Conservation (phyloP, 2,888 invertebrate species). For the Cryptocephalus moraei region DNA sequence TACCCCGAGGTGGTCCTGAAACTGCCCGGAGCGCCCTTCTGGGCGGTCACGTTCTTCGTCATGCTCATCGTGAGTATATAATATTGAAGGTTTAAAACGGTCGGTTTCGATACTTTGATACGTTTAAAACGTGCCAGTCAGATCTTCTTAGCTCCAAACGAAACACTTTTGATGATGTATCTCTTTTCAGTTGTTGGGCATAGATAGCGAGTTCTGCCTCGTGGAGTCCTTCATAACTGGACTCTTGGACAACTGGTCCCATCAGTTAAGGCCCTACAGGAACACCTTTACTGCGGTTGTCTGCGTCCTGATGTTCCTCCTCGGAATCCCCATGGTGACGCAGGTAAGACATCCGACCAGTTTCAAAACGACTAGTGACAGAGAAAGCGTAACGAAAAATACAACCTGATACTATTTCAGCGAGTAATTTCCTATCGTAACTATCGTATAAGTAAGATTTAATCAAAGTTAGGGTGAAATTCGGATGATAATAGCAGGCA, state of each 20-base stretch:
- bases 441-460: too few relatives aligned
- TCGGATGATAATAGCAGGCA: too few relatives aligned
- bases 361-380: too few relatives aligned
- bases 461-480: too few relatives aligned
- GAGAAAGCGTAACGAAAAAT: too few relatives aligned
- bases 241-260: conserved; percentile 49
- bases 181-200: conserved; percentile 50
- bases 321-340: conserved; percentile 80
- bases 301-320: conserved; percentile 70
- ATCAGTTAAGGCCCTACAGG: conserved; percentile 45
- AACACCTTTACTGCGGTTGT: conserved; percentile 58
- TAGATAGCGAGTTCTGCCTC: conserved; percentile 65
- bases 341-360: conserved; percentile 44
- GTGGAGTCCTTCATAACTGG: conserved; percentile 53
- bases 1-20: conserved; percentile 67
- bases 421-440: too few relatives aligned
- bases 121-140: too few relatives aligned
- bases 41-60: conserved; percentile 63
- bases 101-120: too few relatives aligned
- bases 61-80: conserved; percentile 50
- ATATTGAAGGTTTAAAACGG: too few relatives aligned
- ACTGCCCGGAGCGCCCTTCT: conserved; percentile 58
- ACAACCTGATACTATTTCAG: too few relatives aligned
- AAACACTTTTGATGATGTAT: background rate
- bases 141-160: too few relatives aligned